Evolutionary conservation across 2,888 invertebrate genomes (phyloP), one percentile per base, ranked within the genome.

Genomic region (Drosophila formosana): DNA sequence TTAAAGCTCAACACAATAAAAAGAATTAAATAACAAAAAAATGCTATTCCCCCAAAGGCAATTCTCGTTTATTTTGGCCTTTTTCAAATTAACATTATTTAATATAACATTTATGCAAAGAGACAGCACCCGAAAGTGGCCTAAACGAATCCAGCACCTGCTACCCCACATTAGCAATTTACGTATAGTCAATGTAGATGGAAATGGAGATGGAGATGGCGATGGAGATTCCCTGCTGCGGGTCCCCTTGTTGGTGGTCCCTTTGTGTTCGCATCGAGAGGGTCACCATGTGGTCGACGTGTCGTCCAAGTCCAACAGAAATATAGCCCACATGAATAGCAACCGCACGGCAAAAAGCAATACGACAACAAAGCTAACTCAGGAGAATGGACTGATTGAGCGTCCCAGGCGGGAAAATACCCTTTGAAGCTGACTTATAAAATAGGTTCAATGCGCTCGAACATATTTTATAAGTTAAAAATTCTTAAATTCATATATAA

Each of bases 51-150:
- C 53, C 53, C 46, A 50, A 50, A 11, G 74, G 26, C 53, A 50
- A 18, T 55, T 51, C 46, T 56, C 41, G 32, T 58, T 58, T 50
- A 26, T 56, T 72, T 77, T 65, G 49, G 34, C 55, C 82, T 64
- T 62, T 69, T 71, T 49, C 77, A 67, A 82, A 82, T 82, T 88
- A 88, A 82, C 82, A 88, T 81, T 81, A 84, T 82, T 88, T 82
- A 88, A 88, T 82, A 72, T 88, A 82, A 88, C 71, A 75, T 69
- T 82, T 67, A 70, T 66, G 82, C 77, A 60, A 53, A 73, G 72
- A 51, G 52, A 75, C 61, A 64, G 57, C 83, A 69, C 47, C 63
- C 82, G 2, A 64, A 67, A 51, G 63, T 53, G 63, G 63, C 55
- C 56, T 13, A 57, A 50, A 39, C 41, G 55, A 41, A 53, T 58